A percentile compares a stretch with the other conserved stretches of the same genome.
Conservation (phyloP, 1,140 invertebrate genomes). For the Pteromalus puparum region DNA sequence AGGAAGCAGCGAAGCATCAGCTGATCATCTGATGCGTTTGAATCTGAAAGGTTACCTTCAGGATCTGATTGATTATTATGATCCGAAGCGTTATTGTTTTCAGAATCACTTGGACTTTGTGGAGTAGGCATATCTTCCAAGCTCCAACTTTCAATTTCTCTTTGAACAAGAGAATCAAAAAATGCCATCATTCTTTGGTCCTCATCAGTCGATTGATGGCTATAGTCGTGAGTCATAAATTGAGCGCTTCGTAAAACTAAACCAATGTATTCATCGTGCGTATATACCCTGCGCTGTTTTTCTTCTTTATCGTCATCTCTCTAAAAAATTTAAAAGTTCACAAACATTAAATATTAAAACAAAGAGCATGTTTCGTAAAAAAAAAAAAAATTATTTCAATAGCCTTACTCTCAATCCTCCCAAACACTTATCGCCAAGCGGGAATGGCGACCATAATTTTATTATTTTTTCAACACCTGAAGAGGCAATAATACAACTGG, state of each 20-base stretch:
- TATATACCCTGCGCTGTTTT: constrained; percentile 86
- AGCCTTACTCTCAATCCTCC: constrained; percentile 69
- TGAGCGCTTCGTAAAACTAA: constrained; percentile 86
- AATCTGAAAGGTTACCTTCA: constrained; percentile 66
- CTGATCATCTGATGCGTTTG: constrained; percentile 58
- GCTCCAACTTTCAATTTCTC: constrained; percentile 88
- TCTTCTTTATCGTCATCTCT: constrained; percentile 74
- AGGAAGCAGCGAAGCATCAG: constrained; percentile 60
- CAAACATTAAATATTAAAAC: constrained; percentile 10
- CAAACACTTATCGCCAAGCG: constrained; percentile 63
- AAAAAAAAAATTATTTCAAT: constrained; percentile 13
- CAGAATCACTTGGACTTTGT: constrained; percentile 65
- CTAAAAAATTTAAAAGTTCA: constrained; percentile 54
- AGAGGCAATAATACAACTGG: constrained; percentile 90
- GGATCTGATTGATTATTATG: constrained; percentile 64
- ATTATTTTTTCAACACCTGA: constrained; percentile 97
- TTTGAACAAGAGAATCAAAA: constrained; percentile 94
- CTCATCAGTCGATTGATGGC: constrained; percentile 89
- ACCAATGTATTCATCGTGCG: constrained; percentile 90
- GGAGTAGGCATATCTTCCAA: constrained; percentile 65
- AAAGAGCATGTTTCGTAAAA: background rate
- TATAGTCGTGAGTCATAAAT: constrained; percentile 87
- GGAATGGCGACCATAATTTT: constrained; percentile 81
- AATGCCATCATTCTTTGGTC: constrained; percentile 97
- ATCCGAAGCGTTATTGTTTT: constrained; percentile 60